Conservation (phyloP, 2,797 vertebrate species). For the Pseudopleuronectes americanus region DNA sequence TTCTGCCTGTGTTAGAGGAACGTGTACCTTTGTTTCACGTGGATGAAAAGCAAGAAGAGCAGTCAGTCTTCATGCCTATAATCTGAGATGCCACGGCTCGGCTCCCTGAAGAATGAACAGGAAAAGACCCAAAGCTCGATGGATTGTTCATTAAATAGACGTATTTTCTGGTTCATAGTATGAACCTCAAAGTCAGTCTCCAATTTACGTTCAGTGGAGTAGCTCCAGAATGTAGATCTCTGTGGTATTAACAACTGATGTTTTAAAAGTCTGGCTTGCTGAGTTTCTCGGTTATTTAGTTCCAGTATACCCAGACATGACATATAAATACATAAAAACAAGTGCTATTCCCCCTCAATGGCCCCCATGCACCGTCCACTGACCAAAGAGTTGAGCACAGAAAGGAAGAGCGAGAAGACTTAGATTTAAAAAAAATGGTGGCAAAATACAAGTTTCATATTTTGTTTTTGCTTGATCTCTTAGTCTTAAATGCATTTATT, state of each 20-base stretch:
- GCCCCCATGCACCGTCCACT: constrained; percentile 15
- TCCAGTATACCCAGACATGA: constrained; percentile 36
- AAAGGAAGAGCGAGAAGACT: not conserved
- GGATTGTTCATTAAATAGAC: constrained; percentile 19
- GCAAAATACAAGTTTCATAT: constrained; percentile 6
- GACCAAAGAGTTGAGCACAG: not conserved
- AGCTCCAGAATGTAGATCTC: constrained; percentile 44
- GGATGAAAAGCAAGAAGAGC: constrained; percentile 25
- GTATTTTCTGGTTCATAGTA: constrained; percentile 35
- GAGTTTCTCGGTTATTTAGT: constrained; percentile 30
- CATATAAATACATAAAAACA: constrained; percentile 35
- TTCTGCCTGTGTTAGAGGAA: constrained; percentile 5
- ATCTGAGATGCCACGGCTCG: constrained; percentile 34
- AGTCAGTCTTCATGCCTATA: not conserved
- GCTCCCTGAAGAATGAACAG: constrained; percentile 23
- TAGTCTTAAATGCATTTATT: not conserved
- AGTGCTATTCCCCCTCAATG: constrained; percentile 31
- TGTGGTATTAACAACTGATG: constrained; percentile 36
- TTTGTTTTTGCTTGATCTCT: not conserved
- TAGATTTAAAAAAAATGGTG: not conserved
- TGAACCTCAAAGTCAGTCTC: constrained; percentile 39
- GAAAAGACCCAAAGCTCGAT: not conserved
- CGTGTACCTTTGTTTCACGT: constrained; percentile 14
- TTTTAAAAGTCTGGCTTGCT: constrained; percentile 35
- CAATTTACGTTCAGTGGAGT: constrained; percentile 38